Conservation (phyloP, 2,888 invertebrate genomes). For the Hoplodrina blanda region DNA sequence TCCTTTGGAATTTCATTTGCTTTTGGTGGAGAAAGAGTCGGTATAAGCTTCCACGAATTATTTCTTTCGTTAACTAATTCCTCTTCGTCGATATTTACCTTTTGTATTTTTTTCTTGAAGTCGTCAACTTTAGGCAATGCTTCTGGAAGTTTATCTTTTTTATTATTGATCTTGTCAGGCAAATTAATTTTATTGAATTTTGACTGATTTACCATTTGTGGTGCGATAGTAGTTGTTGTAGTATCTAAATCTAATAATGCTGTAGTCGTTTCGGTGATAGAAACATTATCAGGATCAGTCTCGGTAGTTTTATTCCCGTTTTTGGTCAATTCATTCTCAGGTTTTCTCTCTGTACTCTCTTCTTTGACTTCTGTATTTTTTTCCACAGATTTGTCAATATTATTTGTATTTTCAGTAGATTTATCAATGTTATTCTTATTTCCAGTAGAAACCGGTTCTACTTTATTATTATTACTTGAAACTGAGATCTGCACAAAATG, state of each 20-base stretch:
- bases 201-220: slow-evolving; percentile 52
- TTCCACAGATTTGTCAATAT: slow-evolving; percentile 13
- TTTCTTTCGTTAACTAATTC: slow-evolving; percentile 82
- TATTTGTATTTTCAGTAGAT: slow-evolving; percentile 30
- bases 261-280: slow-evolving; percentile 41
- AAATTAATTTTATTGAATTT: slow-evolving; percentile 63
- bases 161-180: slow-evolving; percentile 56
- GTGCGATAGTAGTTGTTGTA: slow-evolving; percentile 36
- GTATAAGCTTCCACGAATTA: slow-evolving; percentile 91
- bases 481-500: slow-evolving; percentile 69
- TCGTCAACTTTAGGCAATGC: slow-evolving; percentile 83
- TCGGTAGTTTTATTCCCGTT: slow-evolving; percentile 43
- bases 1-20: slow-evolving; percentile 80
- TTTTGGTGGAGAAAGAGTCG: slow-evolving; percentile 90
- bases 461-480: slow-evolving; percentile 50
- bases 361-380: slow-evolving; percentile 23
- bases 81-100: slow-evolving; percentile 86
- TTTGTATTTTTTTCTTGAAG: slow-evolving; percentile 87
- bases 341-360: slow-evolving; percentile 15
- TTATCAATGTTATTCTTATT: slow-evolving; percentile 34
- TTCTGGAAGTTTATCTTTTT: slow-evolving; percentile 70
- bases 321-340: slow-evolving; percentile 38
- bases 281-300: slow-evolving; percentile 17
- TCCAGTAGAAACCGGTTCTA: slow-evolving; percentile 24
- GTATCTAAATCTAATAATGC: slow-evolving; percentile 30